A percentile compares a stretch with the other conserved stretches of the same genome.
phyloP scores from a whole-genome alignment of 2,888 invertebrate genomes.

The Nasonovia ribisnigri region DNA sequence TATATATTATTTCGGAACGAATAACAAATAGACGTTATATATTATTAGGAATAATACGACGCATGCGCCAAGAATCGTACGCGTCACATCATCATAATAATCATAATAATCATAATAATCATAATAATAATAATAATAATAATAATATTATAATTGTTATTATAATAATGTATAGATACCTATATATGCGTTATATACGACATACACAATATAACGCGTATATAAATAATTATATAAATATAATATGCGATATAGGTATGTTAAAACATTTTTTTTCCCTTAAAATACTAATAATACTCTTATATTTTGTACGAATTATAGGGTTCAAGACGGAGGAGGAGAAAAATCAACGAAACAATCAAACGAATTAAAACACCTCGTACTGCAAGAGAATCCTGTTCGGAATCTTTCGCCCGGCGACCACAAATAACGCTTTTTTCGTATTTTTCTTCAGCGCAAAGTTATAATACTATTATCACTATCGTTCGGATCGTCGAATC shows the following conservation, averaged over 20 bases:
- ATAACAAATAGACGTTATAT: background rate
- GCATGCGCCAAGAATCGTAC: background rate
- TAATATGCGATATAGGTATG: slow-evolving; percentile 21
- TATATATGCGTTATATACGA: background rate
- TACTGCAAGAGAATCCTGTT: background rate
- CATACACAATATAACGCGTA: background rate
- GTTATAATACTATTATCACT: background rate
- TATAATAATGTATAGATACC: background rate
- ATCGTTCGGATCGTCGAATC: background rate
- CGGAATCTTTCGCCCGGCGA: background rate
- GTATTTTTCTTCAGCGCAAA: background rate
- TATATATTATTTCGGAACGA: slow-evolving; percentile 38
- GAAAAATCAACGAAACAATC: background rate
- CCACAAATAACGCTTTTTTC: background rate
- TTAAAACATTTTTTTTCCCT: slow-evolving; percentile 22
- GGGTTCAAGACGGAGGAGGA: background rate
- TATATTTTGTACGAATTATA: slow-evolving; percentile 55
- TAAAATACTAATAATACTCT: slow-evolving; percentile 62
- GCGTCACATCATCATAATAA: background rate
- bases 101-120: background rate
- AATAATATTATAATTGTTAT: slow-evolving; percentile 1
- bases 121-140: background rate
- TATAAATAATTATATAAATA: background rate
- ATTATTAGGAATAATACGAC: background rate
- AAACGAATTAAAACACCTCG: background rate